Evolutionary conservation across 1,140 invertebrate genomes (phyloP).

Genomic region (Dendroctonus valens): DNA sequence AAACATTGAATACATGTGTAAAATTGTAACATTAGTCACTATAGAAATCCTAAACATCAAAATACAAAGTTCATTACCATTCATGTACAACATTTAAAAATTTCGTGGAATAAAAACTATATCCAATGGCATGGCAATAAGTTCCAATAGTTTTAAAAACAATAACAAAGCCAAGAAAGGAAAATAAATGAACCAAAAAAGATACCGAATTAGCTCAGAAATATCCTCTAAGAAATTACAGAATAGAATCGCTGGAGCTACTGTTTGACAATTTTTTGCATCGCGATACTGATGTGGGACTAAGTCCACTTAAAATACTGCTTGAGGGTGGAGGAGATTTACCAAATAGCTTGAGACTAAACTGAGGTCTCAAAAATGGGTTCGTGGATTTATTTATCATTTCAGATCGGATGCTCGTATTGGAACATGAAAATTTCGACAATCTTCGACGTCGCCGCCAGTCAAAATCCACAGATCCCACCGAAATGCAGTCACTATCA

Average conservation of each 20-base stretch:
- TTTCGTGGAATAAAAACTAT: slow-evolving; percentile 17
- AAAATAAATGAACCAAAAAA: too few species aligned
- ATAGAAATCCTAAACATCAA: too few species aligned
- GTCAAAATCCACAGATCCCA: slow-evolving; percentile 50
- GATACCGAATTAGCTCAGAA: not conserved
- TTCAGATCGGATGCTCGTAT: slow-evolving; percentile 49
- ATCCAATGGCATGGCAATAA: not conserved
- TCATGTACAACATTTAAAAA: not conserved
- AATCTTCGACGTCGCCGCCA: slow-evolving; percentile 46
- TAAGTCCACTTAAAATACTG: slow-evolving; percentile 48
- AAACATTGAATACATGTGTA: too few species aligned
- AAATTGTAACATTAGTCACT: too few species aligned
- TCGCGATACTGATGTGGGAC: slow-evolving; percentile 48
- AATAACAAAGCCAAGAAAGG: too few species aligned
- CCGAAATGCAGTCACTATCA: slow-evolving; percentile 47
- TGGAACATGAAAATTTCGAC: slow-evolving; percentile 45
- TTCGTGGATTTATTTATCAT: slow-evolving; percentile 43
- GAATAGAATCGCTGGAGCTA: slow-evolving; percentile 47
- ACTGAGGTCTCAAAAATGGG: slow-evolving; percentile 46
- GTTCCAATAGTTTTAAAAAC: not conserved
- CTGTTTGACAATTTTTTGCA: slow-evolving; percentile 39
- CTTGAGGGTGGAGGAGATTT: slow-evolving; percentile 49
- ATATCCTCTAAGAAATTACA: slow-evolving; percentile 43
- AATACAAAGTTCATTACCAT: too few species aligned
- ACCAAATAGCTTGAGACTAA: slow-evolving; percentile 42